Evolutionary conservation across 2,113 vertebrate genomes (phyloP), one percentile per base, ranked within the genome.

Genomic region (Periophthalmus modestus): DNA sequence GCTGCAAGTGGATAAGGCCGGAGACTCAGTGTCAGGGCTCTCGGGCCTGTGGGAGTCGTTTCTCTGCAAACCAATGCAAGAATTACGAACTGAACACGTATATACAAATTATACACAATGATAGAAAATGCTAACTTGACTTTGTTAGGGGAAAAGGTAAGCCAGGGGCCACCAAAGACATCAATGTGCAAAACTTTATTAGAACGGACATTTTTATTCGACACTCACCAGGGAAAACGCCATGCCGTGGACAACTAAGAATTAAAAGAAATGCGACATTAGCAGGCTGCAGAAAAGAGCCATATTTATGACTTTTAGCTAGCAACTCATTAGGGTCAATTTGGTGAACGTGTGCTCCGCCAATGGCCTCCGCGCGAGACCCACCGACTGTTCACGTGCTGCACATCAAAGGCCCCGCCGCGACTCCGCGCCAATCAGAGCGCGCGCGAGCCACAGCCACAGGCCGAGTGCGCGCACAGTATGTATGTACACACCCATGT

Each of bases 1-100:
- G 92, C 96, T 98, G 91, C 97, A 99, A 3, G 96, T 96, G 66
- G 96, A 97, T 74, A 98, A 91, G 0, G 96, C 97, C 69, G 96
- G 95, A 34, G 94, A 92, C 68, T 95, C 95, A 50, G 85, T 83
- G 78, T 96, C 95, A 89, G 96, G 95, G 89, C 91, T 94, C 76
- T 96, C 95, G 0, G 82, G 94, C 94, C 89, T 93, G 83, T 93
- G 94, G 78, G 91, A 85, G 78, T 96, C 96, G 86, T 96, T 95
- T 87, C 96, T 96, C 96, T 99, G 24, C 21, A 47, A 46, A 18
- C 0, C 9, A 52, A 33, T 34, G 16, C 15, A 0, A 33, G 1
- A 36, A 67, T 58, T 16, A 28, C 19, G 14, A 3, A 2, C 11
- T 23, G 43, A 21, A 0, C 59, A 18, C 15, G 4, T 15, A 15